Conservation (phyloP, 2,797 vertebrate species). For the Borostomias antarcticus region DNA sequence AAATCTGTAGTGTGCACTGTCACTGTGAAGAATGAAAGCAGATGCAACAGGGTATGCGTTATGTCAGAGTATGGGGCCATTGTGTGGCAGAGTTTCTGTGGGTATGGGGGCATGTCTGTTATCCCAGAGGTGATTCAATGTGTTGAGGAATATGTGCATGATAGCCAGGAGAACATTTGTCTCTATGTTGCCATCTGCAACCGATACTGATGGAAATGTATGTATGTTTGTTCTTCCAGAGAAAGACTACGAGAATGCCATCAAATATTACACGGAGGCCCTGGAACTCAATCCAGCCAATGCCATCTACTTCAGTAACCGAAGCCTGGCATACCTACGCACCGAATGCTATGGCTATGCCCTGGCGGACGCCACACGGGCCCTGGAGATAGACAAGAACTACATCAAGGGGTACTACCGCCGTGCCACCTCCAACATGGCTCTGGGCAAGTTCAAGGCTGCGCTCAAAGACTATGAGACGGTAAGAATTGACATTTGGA, state of each 20-base stretch:
- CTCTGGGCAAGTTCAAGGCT: conserved; percentile 92
- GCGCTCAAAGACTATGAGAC: conserved; percentile 94
- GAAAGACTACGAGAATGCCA: conserved; percentile 93
- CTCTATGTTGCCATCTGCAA: neutral
- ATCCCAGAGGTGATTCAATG: neutral
- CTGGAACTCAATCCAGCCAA: conserved; percentile 87
- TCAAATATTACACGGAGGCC: conserved; percentile 91
- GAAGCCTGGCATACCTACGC: conserved; percentile 94
- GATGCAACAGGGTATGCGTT: neutral
- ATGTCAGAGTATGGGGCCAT: too few species aligned
- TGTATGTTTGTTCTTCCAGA: conserved; percentile 67
- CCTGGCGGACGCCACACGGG: conserved; percentile 87
- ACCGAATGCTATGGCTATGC: conserved; percentile 96
- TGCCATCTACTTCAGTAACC: conserved; percentile 93
- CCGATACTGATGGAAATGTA: neutral
- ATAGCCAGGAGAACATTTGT: neutral
- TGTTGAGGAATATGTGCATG: neutral
- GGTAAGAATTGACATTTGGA: conserved; percentile 71
- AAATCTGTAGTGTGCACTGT: too few species aligned
- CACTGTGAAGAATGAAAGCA: neutral
- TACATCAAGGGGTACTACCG: conserved; percentile 97
- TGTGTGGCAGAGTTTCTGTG: neutral
- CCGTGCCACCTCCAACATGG: conserved; percentile 95
- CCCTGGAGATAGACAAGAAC: conserved; percentile 90
- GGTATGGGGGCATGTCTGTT: neutral